phyloP scores from a whole-genome alignment of 1,140 invertebrate genomes.

The Monomorium pharaonis region DNA sequence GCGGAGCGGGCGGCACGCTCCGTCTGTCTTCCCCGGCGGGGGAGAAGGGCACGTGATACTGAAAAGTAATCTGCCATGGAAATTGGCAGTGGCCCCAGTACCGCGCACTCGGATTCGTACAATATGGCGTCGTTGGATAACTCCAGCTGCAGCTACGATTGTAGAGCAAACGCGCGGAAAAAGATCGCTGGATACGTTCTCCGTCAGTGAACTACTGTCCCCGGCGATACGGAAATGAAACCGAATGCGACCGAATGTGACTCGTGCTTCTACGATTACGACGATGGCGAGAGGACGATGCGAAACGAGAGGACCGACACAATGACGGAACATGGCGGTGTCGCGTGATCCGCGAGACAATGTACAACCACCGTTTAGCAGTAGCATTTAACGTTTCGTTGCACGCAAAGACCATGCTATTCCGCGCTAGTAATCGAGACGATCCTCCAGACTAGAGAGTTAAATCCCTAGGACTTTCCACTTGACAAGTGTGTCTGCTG shows the following conservation, averaged over 20 bases:
- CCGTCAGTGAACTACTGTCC: background rate
- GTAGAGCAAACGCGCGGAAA: background rate
- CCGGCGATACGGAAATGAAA: background rate
- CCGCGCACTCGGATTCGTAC: slow-evolving; percentile 18
- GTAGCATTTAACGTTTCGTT: slow-evolving; percentile 66
- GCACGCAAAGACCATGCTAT: slow-evolving; percentile 58
- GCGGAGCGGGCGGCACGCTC: slow-evolving; percentile 17
- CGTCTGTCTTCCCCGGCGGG: background rate
- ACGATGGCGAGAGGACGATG: slow-evolving; percentile 13
- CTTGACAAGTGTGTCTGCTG: slow-evolving; percentile 21
- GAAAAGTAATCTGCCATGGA: slow-evolving; percentile 42
- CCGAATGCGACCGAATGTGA: slow-evolving; percentile 12
- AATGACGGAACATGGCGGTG: slow-evolving; percentile 22
- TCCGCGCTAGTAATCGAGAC: slow-evolving; percentile 26
- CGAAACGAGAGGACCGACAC: slow-evolving; percentile 23
- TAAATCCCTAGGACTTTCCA: slow-evolving; percentile 35
- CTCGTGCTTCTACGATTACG: background rate
- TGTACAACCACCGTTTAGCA: slow-evolving; percentile 55
- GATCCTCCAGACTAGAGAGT: slow-evolving; percentile 26
- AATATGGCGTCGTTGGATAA: slow-evolving; percentile 37
- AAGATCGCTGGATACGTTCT: slow-evolving; percentile 3
- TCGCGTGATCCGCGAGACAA: slow-evolving; percentile 61
- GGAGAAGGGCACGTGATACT: slow-evolving; percentile 17
- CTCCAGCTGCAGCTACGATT: slow-evolving; percentile 26
- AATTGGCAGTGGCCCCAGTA: slow-evolving; percentile 9